A percentile compares a stretch with the other conserved stretches of the same genome.
Conservation (phyloP, 2,888 invertebrate genomes). For the Drosophila emarginata region DNA sequence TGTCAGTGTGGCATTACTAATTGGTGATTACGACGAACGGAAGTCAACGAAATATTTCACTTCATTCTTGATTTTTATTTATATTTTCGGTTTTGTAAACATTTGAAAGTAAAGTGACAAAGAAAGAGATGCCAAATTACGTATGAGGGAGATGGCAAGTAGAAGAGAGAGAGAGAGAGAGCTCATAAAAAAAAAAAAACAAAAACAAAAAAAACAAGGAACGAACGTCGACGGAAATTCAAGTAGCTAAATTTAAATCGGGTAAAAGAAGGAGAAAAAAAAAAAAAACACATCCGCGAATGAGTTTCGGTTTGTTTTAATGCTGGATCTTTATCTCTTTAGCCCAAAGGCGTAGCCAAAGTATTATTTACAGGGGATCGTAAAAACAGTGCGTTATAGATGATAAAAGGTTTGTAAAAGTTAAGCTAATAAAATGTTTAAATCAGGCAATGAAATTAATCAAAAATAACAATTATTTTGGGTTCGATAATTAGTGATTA, state of each 20-base stretch:
- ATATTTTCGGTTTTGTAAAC: constrained; percentile 51
- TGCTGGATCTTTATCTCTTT: constrained; percentile 32
- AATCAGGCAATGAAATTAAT: too few species aligned
- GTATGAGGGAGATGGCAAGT: not conserved
- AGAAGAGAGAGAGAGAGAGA: not conserved
- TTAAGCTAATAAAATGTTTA: too few species aligned
- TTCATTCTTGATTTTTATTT: constrained; percentile 71
- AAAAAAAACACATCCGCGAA: constrained; percentile 21
- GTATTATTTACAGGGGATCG: not conserved
- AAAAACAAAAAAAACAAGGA: too few species aligned
- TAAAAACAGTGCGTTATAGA: too few species aligned
- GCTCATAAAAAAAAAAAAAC: not conserved
- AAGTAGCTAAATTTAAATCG: constrained; percentile 70
- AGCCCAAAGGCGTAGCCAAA: not conserved
- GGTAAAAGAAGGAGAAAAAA: not conserved
- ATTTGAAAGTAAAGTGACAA: constrained; percentile 11
- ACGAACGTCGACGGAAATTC: constrained; percentile 56
- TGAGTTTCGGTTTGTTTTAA: constrained; percentile 36
- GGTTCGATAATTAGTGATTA: too few species aligned
- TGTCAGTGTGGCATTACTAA: constrained; percentile 80
- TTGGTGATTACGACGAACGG: constrained; percentile 80
- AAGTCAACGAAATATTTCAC: constrained; percentile 77
- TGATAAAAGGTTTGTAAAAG: too few species aligned
- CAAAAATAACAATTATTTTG: too few species aligned
- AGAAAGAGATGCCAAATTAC: not conserved